Percentiles rank a stretch among this genome's conserved stretches.
Evolutionary conservation across 1,140 invertebrate species (phyloP).

Genomic region (Phocides pigmalion): DNA sequence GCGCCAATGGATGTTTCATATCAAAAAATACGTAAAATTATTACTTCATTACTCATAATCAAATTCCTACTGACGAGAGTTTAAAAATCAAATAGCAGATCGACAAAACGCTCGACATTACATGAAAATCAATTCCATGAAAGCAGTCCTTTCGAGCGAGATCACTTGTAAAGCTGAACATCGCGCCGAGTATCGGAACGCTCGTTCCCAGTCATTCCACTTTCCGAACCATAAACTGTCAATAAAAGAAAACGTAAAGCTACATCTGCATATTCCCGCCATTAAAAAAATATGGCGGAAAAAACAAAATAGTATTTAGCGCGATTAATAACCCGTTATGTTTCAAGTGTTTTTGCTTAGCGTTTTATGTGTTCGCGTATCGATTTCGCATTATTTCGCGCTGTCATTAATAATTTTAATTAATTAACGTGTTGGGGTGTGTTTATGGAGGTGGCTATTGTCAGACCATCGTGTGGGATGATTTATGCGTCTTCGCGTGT

Average conservation of each 20-base stretch:
- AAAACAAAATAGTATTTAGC: constrained; percentile 63
- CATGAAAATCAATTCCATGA: constrained; percentile 30
- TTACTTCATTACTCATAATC: not conserved
- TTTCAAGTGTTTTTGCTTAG: constrained; percentile 48
- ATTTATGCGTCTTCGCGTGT: constrained; percentile 61
- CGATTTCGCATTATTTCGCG: constrained; percentile 67
- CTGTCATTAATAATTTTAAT: constrained; percentile 76
- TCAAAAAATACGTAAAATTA: too few relatives aligned
- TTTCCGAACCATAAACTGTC: constrained; percentile 81
- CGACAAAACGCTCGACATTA: constrained; percentile 29
- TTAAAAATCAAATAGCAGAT: constrained; percentile 33
- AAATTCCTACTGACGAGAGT: not conserved
- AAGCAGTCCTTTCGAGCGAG: constrained; percentile 32
- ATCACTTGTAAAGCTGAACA: constrained; percentile 37
- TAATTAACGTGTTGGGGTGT: constrained; percentile 62
- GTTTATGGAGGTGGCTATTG: constrained; percentile 63
- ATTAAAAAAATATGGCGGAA: constrained; percentile 62
- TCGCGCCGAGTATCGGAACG: constrained; percentile 54
- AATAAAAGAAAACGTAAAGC: constrained; percentile 74
- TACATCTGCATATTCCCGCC: constrained; percentile 75
- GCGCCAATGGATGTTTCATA: too few relatives aligned
- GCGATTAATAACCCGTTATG: constrained; percentile 77
- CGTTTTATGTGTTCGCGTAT: constrained; percentile 45
- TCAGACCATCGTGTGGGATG: constrained; percentile 58
- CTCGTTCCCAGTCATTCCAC: constrained; percentile 57